These are phyloP conservation scores for Limonius californicus DNA, from an alignment of 1,140 invertebrate species.

Conservation along the genomic window DNA sequence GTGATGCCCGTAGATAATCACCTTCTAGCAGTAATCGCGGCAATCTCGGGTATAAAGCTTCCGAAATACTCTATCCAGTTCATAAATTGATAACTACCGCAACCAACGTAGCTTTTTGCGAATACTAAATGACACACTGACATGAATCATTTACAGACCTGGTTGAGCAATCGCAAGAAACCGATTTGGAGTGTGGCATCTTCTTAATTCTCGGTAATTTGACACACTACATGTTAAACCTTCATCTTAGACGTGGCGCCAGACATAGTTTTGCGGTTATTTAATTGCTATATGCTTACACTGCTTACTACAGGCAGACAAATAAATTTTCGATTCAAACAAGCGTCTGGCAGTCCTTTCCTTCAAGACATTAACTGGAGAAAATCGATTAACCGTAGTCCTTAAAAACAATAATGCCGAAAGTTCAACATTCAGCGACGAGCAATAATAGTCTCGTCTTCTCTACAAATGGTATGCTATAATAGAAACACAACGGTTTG, in stretches of 20 bases:
- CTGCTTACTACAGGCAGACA: neutral
- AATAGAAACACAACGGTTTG: no score
- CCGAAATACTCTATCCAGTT: neutral
- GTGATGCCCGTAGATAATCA: neutral
- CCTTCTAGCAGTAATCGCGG: neutral
- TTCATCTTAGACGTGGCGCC: slow-evolving; percentile 11
- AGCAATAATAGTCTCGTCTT: no score
- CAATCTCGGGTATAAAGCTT: neutral
- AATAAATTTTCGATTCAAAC: slow-evolving; percentile 14
- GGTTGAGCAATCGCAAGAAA: neutral
- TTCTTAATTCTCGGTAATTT: slow-evolving; percentile 3
- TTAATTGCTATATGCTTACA: slow-evolving; percentile 2
- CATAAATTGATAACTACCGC: neutral
- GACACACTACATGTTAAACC: slow-evolving; percentile 12
- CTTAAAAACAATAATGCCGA: no score
- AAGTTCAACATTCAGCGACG: no score
- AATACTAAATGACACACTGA: neutral
- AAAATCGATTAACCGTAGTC: neutral
- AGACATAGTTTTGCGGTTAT: slow-evolving; percentile 11
- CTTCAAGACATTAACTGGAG: neutral
- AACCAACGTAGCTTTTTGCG: neutral
- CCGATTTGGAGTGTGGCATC: neutral
- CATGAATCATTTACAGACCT: slow-evolving; percentile 1
- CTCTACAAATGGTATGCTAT: no score
- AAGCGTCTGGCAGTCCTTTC: neutral